phyloP scores from a whole-genome alignment of 2,797 vertebrate species.

The Lateolabrax maculatus region DNA sequence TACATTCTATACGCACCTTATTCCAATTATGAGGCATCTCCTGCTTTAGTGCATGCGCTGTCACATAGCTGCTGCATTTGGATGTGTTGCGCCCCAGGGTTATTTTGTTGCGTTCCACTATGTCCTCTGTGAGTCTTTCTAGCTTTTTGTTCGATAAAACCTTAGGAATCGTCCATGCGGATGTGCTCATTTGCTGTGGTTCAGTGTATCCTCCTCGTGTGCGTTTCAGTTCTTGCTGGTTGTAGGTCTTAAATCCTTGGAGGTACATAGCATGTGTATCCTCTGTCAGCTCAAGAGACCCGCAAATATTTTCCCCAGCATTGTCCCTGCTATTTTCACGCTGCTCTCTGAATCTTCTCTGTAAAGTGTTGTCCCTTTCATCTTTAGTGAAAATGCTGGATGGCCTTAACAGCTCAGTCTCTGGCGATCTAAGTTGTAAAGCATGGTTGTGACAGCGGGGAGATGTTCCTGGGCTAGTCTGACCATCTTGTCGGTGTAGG shows the following conservation, averaged over 20 bases:
- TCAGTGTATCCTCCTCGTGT: slow-evolving; percentile 1
- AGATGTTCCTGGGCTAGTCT: slow-evolving; percentile 2
- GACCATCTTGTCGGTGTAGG: slow-evolving; percentile 56
- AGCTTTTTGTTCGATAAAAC: slow-evolving; percentile 45
- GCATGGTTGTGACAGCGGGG: background rate
- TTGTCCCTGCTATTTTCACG: background rate
- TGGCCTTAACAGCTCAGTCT: background rate
- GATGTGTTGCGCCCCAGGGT: slow-evolving; percentile 85
- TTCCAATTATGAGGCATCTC: slow-evolving; percentile 50
- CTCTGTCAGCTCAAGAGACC: slow-evolving; percentile 24
- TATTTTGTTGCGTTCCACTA: slow-evolving; percentile 89
- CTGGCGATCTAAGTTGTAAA: background rate
- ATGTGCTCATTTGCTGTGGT: slow-evolving; percentile 22
- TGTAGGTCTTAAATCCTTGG: background rate
- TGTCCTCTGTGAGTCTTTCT: slow-evolving; percentile 75
- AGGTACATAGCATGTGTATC: slow-evolving; percentile 5
- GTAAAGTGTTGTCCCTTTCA: background rate
- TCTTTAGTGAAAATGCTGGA: background rate
- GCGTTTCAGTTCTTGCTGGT: slow-evolving; percentile 14
- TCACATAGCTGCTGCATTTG: slow-evolving; percentile 86
- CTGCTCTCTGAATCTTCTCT: background rate
- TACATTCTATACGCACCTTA: slow-evolving; percentile 77
- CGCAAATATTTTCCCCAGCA: background rate
- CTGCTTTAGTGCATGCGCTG: slow-evolving; percentile 79
- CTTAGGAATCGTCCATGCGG: slow-evolving; percentile 19